Conservation (phyloP, 2,113 vertebrate genomes). For the Strix aluco region DNA sequence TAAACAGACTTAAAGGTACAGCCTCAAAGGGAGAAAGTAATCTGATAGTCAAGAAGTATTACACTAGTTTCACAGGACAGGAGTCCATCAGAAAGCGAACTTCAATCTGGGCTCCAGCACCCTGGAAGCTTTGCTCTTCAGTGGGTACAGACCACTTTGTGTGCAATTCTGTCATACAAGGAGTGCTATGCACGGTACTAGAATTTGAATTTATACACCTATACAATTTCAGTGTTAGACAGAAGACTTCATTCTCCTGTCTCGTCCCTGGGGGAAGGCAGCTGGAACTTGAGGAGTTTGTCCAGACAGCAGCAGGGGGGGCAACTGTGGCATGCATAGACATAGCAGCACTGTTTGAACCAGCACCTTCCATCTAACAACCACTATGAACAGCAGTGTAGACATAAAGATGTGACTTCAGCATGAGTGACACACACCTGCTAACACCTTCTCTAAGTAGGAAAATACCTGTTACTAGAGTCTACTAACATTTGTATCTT, state of each 20-base stretch:
- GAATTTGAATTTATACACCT: neutral
- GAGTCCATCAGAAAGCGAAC: neutral
- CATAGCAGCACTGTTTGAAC: neutral
- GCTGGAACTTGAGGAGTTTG: neutral
- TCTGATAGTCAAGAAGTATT: neutral
- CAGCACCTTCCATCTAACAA: neutral
- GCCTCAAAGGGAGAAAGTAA: neutral
- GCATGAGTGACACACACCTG: neutral
- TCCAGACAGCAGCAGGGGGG: neutral
- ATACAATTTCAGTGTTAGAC: neutral
- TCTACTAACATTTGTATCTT: neutral
- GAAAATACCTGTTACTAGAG: neutral
- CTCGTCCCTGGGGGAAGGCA: neutral
- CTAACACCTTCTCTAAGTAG: neutral
- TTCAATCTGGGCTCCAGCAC: neutral
- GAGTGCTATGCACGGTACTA: neutral
- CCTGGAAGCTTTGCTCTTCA: neutral
- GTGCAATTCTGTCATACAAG: neutral
- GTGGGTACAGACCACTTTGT: neutral
- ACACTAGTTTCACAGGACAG: neutral
- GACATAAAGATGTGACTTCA: neutral
- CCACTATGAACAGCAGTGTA: neutral
- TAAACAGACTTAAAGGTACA: neutral
- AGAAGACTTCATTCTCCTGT: neutral
- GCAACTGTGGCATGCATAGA: neutral